phyloP scores from a whole-genome alignment of 1,140 invertebrate species.

The Pogonomyrmex californicus region DNA sequence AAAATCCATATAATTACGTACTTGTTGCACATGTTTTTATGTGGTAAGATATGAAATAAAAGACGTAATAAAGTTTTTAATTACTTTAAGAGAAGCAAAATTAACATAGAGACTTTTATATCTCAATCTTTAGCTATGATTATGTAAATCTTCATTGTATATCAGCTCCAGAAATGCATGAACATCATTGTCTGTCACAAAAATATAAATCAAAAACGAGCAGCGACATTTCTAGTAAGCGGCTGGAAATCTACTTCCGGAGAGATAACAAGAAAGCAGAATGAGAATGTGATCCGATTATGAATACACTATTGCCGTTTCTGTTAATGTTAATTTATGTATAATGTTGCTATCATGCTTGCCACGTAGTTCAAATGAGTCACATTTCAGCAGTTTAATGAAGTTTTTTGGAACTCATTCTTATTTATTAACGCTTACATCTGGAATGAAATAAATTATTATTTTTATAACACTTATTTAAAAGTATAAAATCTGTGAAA shows the following conservation, averaged over 20 bases:
- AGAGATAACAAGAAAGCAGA: constrained; percentile 27
- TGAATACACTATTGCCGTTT: constrained; percentile 3
- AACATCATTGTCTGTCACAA: neutral
- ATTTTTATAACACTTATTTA: neutral
- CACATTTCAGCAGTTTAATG: neutral
- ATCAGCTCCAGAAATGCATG: neutral
- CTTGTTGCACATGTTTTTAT: neutral
- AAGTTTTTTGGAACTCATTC: neutral
- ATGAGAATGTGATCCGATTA: constrained; percentile 41
- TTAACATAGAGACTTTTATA: neutral
- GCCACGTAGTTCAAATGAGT: constrained; percentile 36
- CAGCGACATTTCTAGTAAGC: constrained; percentile 21
- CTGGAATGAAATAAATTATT: neutral
- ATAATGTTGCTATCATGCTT: constrained; percentile 20
- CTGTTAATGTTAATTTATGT: constrained; percentile 24
- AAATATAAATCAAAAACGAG: constrained; percentile 36
- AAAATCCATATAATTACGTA: neutral
- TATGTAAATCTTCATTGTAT: constrained; percentile 6
- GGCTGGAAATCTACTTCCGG: neutral
- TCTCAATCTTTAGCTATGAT: neutral
- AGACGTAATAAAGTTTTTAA: neutral
- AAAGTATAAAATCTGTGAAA: neutral
- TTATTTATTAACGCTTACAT: neutral
- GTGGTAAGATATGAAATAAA: neutral
- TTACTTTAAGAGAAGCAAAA: neutral